Percentiles rank a stretch among this genome's conserved stretches.
Evolutionary conservation across 2,113 vertebrate species (phyloP).

Genomic region (Myiagra hebetior): DNA sequence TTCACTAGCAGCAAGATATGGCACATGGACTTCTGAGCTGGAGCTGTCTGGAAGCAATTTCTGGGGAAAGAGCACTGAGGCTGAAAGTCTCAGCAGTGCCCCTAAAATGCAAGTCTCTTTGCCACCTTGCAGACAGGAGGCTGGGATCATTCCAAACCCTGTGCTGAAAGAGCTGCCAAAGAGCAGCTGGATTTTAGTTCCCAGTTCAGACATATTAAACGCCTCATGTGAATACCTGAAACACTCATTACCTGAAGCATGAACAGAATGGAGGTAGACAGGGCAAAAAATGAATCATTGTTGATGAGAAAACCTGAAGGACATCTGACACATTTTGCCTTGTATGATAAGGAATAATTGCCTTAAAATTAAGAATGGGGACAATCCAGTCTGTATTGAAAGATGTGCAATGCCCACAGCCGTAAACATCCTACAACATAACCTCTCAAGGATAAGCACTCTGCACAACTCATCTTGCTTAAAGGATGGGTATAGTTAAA

Average conservation of each 20-base stretch:
- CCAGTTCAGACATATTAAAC: not conserved
- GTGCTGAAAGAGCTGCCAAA: not conserved
- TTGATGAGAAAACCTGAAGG: not conserved
- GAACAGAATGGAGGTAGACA: not conserved
- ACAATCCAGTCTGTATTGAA: not conserved
- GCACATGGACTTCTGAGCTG: fast-evolving
- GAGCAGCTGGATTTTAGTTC: not conserved
- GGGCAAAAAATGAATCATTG: not conserved
- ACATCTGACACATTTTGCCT: not conserved
- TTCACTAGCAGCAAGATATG: not conserved
- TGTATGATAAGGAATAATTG: not conserved
- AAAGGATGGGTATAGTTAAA: not conserved
- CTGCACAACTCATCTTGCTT: not conserved
- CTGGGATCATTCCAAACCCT: not conserved
- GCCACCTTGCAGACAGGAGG: not conserved
- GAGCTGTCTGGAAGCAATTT: not conserved
- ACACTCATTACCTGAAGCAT: not conserved
- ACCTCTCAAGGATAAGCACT: not conserved
- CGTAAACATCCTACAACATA: not conserved
- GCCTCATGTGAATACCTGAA: not conserved
- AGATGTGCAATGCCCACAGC: not conserved
- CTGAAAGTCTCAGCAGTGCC: not conserved
- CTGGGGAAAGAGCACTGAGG: not conserved
- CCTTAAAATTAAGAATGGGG: not conserved
- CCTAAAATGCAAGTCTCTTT: not conserved